These are phyloP conservation scores for Cydia strobilella DNA, from an alignment of 1,140 invertebrate species.

Conservation along the genomic window DNA sequence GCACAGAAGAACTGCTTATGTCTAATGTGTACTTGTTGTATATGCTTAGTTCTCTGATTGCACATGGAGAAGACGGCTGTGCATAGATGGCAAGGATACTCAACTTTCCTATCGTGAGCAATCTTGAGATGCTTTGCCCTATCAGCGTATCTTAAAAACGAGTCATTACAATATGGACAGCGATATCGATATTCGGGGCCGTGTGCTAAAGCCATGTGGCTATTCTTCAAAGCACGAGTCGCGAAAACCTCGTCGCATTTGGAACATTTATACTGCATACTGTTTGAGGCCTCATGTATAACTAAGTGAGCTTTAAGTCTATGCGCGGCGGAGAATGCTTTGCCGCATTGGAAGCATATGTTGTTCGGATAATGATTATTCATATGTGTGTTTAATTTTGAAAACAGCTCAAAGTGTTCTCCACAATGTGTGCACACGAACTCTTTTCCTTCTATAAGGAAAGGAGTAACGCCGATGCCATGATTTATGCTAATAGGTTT, in stretches of 20 bases:
- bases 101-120: conserved; percentile 61
- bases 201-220: conserved; percentile 54
- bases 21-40: conserved; percentile 68
- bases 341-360: conserved; percentile 71
- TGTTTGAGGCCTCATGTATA: conserved; percentile 54
- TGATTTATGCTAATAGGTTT: conserved; percentile 53
- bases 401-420: conserved; percentile 60
- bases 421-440: conserved; percentile 61
- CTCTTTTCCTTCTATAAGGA: conserved; percentile 52
- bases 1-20: conserved; percentile 68
- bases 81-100: conserved; percentile 71
- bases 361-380: conserved; percentile 71
- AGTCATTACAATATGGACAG: conserved; percentile 76
- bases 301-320: conserved; percentile 62
- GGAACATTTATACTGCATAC: conserved; percentile 54
- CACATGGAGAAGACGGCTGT: conserved; percentile 62
- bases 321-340: conserved; percentile 58
- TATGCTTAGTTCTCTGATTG: conserved; percentile 70
- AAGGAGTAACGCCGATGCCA: conserved; percentile 63
- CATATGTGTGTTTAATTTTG: conserved; percentile 69
- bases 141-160: conserved; percentile 76
- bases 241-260: conserved; percentile 65
- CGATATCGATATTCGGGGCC: conserved; percentile 57
- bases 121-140: conserved; percentile 74
- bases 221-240: conserved; percentile 50